Evolutionary conservation across 2,797 vertebrate species (phyloP), one percentile per base, ranked within the genome.

Genomic region (Neosilurus hyrtlii): DNA sequence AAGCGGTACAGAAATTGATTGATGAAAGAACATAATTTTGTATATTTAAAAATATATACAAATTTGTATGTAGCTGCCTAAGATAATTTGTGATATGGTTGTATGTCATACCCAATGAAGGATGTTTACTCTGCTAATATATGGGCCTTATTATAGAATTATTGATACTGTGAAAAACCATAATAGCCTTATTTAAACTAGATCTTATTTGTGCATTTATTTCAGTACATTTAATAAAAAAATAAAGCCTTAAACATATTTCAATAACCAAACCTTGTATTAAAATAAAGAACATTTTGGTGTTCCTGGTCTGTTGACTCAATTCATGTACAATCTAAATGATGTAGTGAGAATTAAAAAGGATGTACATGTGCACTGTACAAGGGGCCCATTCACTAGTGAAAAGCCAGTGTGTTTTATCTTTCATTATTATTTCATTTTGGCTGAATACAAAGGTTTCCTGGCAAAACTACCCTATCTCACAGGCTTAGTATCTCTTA

Each of bases 191-290:
- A 43, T 68, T 77, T 37, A 49, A 37, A 30, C 26, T 65, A 24
- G 10, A 51, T 49, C 49, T 35, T 79, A 71, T 73, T 83, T 52
- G 3, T 75, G 37, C 62, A 82, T 52, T 72, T 68, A 78, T 68
- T 76, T 80, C 16, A 52, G 52, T 63, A 66, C n/a, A 56, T 62
- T 49, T 54, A 8, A 37, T 24, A 35, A 76, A 35, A 35, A 9
- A 3, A 1, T 61, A 76, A 75, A 37, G 11, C 56, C 10, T 37
- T 59, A 59, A 75, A 75, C 26, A 59, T 37, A 59, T 75, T 59
- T 75, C 59, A 37, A 59, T 37, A 75, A 57, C 30, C 22, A n/a
- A 75, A 15, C 12, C 73, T 86, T 86, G 70, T 74, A 84, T 84
- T 85, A 57, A 85, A 83, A 83, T 63, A 77, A 62, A 63, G 9